phyloP scores from a whole-genome alignment of 2,888 invertebrate species.

The Uropetala carovei region DNA sequence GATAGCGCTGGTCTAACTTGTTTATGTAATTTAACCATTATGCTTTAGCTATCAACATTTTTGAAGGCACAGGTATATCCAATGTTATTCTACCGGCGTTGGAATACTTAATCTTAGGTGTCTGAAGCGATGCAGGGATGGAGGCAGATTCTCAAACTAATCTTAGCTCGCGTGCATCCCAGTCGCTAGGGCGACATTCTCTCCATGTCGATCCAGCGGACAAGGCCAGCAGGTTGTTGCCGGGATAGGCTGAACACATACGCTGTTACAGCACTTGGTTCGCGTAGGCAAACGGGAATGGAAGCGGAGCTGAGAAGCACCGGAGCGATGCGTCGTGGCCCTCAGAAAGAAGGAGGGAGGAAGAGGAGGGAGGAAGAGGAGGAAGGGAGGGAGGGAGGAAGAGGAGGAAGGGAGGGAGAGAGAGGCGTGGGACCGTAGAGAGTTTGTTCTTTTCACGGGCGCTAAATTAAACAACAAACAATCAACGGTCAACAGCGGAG shows the following conservation, averaged over 20 bases:
- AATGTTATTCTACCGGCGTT: too few relatives aligned
- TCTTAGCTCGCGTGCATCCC: background rate
- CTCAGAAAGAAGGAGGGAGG: too few relatives aligned
- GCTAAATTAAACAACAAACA: constrained; percentile 25
- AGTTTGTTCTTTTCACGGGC: background rate
- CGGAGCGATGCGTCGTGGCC: background rate
- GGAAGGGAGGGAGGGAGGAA: too few relatives aligned
- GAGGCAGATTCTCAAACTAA: background rate
- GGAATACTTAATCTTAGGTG: too few relatives aligned
- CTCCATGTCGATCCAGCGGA: background rate
- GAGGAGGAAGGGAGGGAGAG: background rate
- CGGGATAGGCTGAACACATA: background rate
- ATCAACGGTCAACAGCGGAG: background rate
- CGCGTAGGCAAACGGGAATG: background rate
- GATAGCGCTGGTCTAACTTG: too few relatives aligned
- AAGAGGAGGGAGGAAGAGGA: too few relatives aligned
- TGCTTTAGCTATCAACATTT: too few relatives aligned
- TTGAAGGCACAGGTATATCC: too few relatives aligned
- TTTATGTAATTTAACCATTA: too few relatives aligned
- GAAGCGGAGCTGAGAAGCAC: background rate
- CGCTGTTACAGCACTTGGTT: too few relatives aligned
- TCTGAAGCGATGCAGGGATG: background rate
- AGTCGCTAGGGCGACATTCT: background rate
- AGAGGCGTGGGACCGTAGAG: background rate
- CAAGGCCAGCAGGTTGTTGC: constrained; percentile 32